phyloP scores from a whole-genome alignment of 2,888 invertebrate species.

The Zygaena filipendulae region DNA sequence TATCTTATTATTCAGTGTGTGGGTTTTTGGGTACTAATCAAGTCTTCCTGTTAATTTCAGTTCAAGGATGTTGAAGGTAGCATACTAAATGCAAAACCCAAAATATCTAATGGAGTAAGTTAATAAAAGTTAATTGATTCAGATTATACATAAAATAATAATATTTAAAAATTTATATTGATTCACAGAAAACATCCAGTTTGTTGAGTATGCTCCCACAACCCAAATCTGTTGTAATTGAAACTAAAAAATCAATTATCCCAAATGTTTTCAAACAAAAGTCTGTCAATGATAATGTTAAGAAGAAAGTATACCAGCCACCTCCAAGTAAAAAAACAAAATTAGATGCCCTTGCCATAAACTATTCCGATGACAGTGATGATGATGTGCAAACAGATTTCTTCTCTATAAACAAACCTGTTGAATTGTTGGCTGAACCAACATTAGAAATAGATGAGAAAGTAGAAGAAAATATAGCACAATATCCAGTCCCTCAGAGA shows the following conservation, averaged over 20 bases:
- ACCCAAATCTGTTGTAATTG: constrained; percentile 62
- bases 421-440: constrained; percentile 41
- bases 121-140: no score
- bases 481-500: constrained; percentile 17
- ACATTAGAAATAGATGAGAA: constrained; percentile 36
- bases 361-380: constrained; percentile 58
- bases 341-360: constrained; percentile 23
- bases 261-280: constrained; percentile 57
- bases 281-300: constrained; percentile 23
- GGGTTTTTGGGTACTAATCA: neutral
- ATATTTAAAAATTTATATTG: neutral
- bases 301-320: constrained; percentile 26
- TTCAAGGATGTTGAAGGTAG: constrained; percentile 70
- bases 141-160: neutral
- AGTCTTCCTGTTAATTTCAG: constrained; percentile 36
- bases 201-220: constrained; percentile 76
- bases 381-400: constrained; percentile 62
- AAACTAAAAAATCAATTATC: constrained; percentile 44
- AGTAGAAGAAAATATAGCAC: constrained; percentile 9
- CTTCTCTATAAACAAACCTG: constrained; percentile 62
- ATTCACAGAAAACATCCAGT: constrained; percentile 69
- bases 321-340: constrained; percentile 29
- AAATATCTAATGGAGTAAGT: constrained; percentile 59
- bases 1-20: no score
- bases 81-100: constrained; percentile 43